These are phyloP conservation scores for Gorsachius goisagi DNA, from an alignment of 2,113 vertebrate species.

Conservation along the genomic window DNA sequence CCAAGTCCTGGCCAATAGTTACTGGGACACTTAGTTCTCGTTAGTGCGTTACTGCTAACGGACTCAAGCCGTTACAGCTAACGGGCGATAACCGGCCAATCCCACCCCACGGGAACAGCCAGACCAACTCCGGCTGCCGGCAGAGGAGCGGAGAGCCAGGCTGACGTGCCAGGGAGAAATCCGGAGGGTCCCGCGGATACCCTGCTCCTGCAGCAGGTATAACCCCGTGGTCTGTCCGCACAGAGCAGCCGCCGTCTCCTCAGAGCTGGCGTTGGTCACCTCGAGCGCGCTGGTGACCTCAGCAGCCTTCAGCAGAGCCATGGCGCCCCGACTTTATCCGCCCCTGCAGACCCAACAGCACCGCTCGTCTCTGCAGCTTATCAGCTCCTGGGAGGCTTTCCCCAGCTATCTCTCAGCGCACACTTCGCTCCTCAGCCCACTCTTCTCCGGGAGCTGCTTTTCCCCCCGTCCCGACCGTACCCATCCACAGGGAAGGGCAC, in stretches of 20 bases:
- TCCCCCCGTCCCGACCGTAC: accelerated
- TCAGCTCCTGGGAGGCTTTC: background rate
- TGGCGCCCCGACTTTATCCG: background rate
- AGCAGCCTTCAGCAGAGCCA: background rate
- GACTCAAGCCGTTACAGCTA: background rate
- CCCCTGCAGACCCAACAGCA: background rate
- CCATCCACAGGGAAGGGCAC: background rate
- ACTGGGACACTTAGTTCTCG: background rate
- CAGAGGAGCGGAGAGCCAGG: accelerated
- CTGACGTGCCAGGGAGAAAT: background rate
- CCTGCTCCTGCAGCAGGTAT: background rate
- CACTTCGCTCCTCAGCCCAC: background rate
- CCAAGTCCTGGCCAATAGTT: background rate
- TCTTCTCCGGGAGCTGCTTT: background rate
- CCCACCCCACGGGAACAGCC: background rate
- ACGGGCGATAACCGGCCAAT: background rate
- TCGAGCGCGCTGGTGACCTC: accelerated
- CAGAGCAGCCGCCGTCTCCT: background rate
- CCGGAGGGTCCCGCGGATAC: background rate
- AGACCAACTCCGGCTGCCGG: accelerated
- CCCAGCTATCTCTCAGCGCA: background rate
- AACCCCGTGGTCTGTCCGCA: background rate
- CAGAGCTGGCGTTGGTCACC: accelerated
- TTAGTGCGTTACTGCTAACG: accelerated
- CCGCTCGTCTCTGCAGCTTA: background rate